Evolutionary conservation across 2,113 vertebrate species (phyloP).

Genomic region (Burhinus oedicnemus): DNA sequence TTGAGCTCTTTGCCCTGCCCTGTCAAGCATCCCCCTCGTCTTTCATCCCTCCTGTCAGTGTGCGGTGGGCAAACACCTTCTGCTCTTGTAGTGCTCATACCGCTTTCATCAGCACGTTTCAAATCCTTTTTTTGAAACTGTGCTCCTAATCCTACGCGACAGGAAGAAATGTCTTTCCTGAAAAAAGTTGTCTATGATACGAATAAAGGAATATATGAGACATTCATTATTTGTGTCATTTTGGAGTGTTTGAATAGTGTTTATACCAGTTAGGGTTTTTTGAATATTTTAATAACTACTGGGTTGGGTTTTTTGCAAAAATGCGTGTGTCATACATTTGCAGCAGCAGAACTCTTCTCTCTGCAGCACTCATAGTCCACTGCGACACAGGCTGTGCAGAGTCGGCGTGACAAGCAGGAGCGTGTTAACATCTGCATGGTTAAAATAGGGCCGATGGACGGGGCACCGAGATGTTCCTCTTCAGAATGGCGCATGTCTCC

Average conservation of each 20-base stretch:
- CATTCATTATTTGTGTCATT: not conserved
- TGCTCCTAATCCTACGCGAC: not conserved
- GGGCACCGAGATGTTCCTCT: not conserved
- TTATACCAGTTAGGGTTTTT: not conserved
- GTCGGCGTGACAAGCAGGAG: rapidly evolving
- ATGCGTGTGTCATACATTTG: not conserved
- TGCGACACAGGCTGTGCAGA: not conserved
- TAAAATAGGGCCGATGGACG: not conserved
- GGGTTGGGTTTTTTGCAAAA: not conserved
- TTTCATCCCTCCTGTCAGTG: not conserved
- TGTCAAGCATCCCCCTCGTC: rapidly evolving
- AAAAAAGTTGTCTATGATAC: not conserved
- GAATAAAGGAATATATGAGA: not conserved
- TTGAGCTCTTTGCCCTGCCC: not conserved
- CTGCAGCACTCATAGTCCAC: not conserved
- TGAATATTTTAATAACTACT: not conserved
- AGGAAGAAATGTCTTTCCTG: not conserved
- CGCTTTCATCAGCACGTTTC: not conserved
- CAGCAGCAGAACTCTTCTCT: not conserved
- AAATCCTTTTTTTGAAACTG: not conserved
- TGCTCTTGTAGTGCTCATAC: not conserved
- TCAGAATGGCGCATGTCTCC: rapidly evolving
- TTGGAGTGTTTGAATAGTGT: not conserved
- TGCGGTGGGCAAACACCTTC: not conserved
- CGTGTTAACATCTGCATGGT: not conserved